Conservation (phyloP, 2,797 vertebrate genomes). For the Oreortyx pictus region DNA sequence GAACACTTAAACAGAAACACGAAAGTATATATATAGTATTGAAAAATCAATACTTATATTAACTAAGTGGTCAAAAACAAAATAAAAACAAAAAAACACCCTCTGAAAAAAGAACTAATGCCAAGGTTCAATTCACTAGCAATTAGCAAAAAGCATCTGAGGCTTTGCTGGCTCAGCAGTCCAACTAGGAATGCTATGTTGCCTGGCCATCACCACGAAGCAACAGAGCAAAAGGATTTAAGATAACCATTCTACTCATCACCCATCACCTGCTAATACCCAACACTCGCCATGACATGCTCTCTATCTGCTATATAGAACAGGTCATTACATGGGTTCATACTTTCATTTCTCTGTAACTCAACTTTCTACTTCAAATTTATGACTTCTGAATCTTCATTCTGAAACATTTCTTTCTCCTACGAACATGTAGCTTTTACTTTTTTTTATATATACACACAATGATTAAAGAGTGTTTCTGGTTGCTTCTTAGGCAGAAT, state of each 20-base stretch:
- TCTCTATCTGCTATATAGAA: background rate
- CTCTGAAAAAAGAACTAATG: background rate
- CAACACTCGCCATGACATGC: fast-evolving
- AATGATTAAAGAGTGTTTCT: background rate
- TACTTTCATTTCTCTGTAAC: background rate
- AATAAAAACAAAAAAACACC: background rate
- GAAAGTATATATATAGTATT: background rate
- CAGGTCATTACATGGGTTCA: fast-evolving
- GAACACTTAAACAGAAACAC: background rate
- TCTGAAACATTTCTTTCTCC: background rate
- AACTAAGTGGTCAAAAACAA: background rate
- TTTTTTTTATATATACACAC: background rate
- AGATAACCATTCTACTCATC: background rate
- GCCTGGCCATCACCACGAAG: background rate
- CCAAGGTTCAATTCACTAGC: background rate
- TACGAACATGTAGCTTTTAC: background rate
- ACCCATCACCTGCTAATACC: background rate
- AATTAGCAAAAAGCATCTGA: background rate
- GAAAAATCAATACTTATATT: background rate
- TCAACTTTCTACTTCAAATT: background rate
- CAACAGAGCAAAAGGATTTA: background rate
- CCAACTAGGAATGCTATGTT: background rate
- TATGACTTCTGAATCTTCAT: background rate
- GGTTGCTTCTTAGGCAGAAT: background rate
- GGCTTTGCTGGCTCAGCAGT: background rate